Evolutionary conservation across 1,140 invertebrate genomes (phyloP).

Genomic region (Globodera ellingtonae): DNA sequence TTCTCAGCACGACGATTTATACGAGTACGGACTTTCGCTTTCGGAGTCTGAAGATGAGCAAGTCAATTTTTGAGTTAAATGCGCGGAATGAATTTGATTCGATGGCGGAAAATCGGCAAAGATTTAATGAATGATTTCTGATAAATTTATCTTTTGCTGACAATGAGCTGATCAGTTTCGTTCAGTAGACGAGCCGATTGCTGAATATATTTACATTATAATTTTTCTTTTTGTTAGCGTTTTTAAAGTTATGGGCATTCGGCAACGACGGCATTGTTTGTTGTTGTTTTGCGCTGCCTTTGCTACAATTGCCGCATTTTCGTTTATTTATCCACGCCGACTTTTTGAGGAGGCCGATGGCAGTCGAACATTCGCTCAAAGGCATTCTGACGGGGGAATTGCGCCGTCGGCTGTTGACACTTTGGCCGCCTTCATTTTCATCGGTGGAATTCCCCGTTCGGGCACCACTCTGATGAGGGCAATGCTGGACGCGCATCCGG

Average conservation of each 20-base stretch:
- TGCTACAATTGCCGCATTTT: background rate
- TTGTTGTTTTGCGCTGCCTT: background rate
- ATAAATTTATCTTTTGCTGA: background rate
- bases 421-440: slow-evolving; percentile 32
- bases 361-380: background rate
- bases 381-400: background rate
- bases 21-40: slow-evolving; percentile 24
- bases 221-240: background rate
- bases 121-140: background rate
- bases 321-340: background rate
- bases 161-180: background rate
- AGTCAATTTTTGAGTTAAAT: background rate
- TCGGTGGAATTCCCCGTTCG: slow-evolving; percentile 52
- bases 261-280: background rate
- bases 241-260: background rate
- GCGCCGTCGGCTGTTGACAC: background rate
- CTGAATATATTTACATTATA: background rate
- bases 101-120: background rate
- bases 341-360: background rate
- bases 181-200: background rate
- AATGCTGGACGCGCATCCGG: slow-evolving; percentile 97
- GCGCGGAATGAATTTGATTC: background rate
- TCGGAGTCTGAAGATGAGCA: slow-evolving; percentile 23
- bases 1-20: slow-evolving; percentile 11
- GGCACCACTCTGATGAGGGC: slow-evolving; percentile 76